Evolutionary conservation across 2,113 vertebrate genomes (phyloP).

Genomic region (Ageneiosus marmoratus): DNA sequence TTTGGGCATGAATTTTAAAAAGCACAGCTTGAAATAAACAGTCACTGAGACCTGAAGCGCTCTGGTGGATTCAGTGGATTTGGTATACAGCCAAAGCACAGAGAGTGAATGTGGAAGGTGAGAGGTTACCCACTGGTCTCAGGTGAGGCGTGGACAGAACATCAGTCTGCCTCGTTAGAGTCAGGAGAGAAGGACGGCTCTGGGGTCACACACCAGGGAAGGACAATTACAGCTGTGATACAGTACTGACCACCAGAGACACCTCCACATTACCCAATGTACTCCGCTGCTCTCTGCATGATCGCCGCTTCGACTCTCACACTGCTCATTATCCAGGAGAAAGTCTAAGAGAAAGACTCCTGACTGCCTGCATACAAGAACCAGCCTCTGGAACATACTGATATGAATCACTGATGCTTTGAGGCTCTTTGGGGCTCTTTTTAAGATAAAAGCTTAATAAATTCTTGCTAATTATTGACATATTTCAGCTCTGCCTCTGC

Average conservation of each 20-base stretch:
- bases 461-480: background rate
- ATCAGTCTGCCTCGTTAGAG: constrained; percentile 29
- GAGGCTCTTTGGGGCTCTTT: background rate
- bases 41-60: background rate
- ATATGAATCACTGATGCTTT: background rate
- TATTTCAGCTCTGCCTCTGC: background rate
- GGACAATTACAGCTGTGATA: constrained; percentile 40
- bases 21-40: background rate
- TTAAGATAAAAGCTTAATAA: background rate
- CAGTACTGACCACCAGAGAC: constrained; percentile 23
- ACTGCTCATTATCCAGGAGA: background rate
- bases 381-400: background rate
- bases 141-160: background rate
- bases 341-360: background rate
- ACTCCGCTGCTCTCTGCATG: background rate
- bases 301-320: background rate
- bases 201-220: constrained; percentile 24
- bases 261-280: constrained; percentile 16
- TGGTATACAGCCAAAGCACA: background rate
- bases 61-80: background rate
- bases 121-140: background rate
- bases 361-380: background rate
- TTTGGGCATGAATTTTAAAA: no score
- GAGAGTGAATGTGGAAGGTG: background rate
- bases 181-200: constrained; percentile 13